A percentile compares a stretch with the other conserved stretches of the same genome.
phyloP scores from a whole-genome alignment of 2,113 vertebrate species.

The Pygoscelis antarcticus region DNA sequence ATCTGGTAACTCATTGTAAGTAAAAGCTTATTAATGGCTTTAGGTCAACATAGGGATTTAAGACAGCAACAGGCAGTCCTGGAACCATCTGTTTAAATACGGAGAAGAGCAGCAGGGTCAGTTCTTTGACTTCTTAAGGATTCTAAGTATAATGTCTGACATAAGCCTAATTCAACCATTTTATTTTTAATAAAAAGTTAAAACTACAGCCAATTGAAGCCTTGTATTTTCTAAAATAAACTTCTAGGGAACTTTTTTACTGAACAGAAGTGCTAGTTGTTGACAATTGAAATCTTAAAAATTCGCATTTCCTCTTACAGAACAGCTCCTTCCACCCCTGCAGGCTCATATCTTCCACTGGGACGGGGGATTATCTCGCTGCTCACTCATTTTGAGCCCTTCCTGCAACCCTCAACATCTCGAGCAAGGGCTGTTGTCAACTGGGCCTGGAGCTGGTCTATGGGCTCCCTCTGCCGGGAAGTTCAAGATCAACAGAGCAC shows the following conservation, averaged over 20 bases:
- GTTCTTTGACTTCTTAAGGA: not conserved
- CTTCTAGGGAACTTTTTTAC: not conserved
- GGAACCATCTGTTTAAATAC: not conserved
- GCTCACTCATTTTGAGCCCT: not conserved
- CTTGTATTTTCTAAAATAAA: not conserved
- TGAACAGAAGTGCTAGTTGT: not conserved
- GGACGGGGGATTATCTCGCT: not conserved
- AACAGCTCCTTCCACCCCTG: not conserved
- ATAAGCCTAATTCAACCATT: not conserved
- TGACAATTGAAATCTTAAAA: not conserved
- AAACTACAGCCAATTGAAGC: not conserved
- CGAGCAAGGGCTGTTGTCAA: rapidly evolving
- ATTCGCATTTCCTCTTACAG: not conserved
- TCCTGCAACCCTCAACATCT: not conserved
- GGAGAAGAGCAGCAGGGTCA: not conserved
- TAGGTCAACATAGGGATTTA: not conserved
- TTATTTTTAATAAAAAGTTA: not conserved
- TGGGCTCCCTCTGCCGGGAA: conserved; percentile 26
- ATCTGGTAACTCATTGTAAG: not conserved
- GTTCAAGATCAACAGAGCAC: not conserved
- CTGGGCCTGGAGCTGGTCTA: not conserved
- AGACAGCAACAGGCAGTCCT: not conserved
- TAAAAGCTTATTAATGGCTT: not conserved
- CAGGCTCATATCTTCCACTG: not conserved
- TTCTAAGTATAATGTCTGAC: not conserved